Percentiles rank a stretch among this genome's conserved stretches.
Evolutionary conservation across 2,888 invertebrate species (phyloP).

Genomic region (Cerastis leucographa): DNA sequence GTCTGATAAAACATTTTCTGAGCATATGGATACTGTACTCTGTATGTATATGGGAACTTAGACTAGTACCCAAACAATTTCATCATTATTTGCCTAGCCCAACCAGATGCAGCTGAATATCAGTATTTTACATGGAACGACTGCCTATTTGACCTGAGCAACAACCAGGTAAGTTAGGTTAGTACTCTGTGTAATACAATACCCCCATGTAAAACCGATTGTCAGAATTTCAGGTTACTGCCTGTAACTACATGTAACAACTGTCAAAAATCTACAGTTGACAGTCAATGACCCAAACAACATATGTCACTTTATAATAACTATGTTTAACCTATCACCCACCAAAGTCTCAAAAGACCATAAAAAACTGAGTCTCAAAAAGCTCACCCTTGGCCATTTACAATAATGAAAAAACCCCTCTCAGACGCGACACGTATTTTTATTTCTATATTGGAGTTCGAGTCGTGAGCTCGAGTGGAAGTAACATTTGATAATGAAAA

Average conservation of each 20-base stretch:
- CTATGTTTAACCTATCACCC: background rate
- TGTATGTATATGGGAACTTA: too few species aligned
- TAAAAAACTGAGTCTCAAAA: background rate
- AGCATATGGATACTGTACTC: too few species aligned
- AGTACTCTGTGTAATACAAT: too few species aligned
- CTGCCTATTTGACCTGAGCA: too few species aligned
- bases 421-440: constrained; percentile 55
- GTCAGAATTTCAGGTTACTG: too few species aligned
- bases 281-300: background rate
- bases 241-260: too few species aligned
- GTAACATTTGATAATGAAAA: constrained; percentile 58
- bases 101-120: too few species aligned
- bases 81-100: too few species aligned
- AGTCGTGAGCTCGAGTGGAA: constrained; percentile 55
- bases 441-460: constrained; percentile 52
- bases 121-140: too few species aligned
- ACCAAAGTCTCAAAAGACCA: background rate
- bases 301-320: background rate
- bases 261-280: too few species aligned
- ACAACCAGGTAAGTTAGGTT: too few species aligned
- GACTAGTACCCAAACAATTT: background rate
- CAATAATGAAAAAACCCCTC: constrained; percentile 54
- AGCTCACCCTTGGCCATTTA: constrained; percentile 48
- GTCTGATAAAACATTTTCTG: background rate
- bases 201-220: too few species aligned